Evolutionary conservation across 1,140 invertebrate genomes (phyloP).

Genomic region (Drosophila nigrodunni): DNA sequence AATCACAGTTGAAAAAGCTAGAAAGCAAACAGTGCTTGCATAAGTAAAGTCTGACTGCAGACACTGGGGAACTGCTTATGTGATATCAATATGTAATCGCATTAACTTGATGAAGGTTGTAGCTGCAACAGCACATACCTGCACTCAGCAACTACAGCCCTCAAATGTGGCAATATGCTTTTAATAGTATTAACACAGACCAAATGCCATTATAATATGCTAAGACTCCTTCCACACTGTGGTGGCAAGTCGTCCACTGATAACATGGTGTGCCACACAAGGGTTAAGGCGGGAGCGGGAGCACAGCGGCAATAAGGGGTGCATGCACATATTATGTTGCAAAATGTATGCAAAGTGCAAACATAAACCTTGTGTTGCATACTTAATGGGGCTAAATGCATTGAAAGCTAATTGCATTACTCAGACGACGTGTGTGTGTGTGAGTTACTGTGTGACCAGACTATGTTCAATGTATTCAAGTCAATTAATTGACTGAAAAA

Average conservation of each 20-base stretch:
- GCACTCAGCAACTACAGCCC: background rate
- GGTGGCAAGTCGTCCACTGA: slow-evolving; percentile 7
- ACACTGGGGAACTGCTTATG: slow-evolving; percentile 4
- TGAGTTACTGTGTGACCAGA: slow-evolving; percentile 21
- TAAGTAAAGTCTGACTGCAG: slow-evolving; percentile 6
- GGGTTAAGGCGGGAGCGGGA: background rate
- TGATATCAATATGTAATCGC: slow-evolving; percentile 23
- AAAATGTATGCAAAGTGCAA: slow-evolving; percentile 80
- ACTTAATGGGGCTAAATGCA: slow-evolving; percentile 77
- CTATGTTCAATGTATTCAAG: slow-evolving; percentile 11
- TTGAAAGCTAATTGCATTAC: slow-evolving; percentile 75
- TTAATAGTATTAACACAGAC: slow-evolving; percentile 69
- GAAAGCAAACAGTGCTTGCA: background rate
- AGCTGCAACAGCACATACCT: background rate
- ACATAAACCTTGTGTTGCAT: slow-evolving; percentile 77
- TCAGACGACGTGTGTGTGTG: slow-evolving; percentile 20
- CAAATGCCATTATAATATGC: slow-evolving; percentile 44
- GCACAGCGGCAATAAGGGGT: background rate
- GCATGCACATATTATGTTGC: slow-evolving; percentile 55
- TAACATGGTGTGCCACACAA: slow-evolving; percentile 4
- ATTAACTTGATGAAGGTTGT: slow-evolving; percentile 38
- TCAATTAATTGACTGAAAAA: slow-evolving; percentile 28
- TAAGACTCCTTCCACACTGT: slow-evolving; percentile 1
- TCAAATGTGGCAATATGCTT: slow-evolving; percentile 61
- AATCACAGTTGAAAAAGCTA: background rate